Evolutionary conservation across 2,888 invertebrate species (phyloP).

Genomic region (Sesamia inferens): DNA sequence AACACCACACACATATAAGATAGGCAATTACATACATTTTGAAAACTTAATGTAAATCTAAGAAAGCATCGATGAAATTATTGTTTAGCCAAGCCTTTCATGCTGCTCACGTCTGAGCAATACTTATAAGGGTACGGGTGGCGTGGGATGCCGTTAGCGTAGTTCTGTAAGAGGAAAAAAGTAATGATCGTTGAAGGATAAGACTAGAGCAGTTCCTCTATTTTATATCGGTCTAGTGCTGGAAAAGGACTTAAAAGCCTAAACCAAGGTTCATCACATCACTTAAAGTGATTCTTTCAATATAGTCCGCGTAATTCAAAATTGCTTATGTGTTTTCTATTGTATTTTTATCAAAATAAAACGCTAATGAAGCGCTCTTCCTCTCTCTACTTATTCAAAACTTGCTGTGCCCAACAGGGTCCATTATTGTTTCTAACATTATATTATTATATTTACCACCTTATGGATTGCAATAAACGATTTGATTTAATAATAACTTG

Average conservation of each 20-base stretch:
- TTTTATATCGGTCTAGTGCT: background rate
- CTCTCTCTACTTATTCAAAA: too few species aligned
- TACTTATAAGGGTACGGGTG: background rate
- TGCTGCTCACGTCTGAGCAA: background rate
- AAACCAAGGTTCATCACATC: background rate
- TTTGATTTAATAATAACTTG: background rate
- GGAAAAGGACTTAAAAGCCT: background rate
- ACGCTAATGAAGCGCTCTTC: too few species aligned
- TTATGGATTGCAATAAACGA: too few species aligned
- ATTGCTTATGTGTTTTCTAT: background rate
- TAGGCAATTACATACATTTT: background rate
- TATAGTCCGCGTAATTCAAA: background rate
- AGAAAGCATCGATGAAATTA: background rate
- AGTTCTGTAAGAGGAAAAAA: background rate
- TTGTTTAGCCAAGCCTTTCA: background rate
- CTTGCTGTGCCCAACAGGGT: too few species aligned
- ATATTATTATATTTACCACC: too few species aligned
- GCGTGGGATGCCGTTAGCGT: constrained; percentile 2
- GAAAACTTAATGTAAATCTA: background rate
- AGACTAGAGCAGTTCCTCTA: background rate
- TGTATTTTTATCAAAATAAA: background rate
- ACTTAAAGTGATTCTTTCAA: background rate
- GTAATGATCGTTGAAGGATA: background rate
- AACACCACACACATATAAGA: background rate
- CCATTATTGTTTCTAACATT: too few species aligned